phyloP scores from a whole-genome alignment of 2,888 invertebrate genomes.

The Eurytoma californica region DNA sequence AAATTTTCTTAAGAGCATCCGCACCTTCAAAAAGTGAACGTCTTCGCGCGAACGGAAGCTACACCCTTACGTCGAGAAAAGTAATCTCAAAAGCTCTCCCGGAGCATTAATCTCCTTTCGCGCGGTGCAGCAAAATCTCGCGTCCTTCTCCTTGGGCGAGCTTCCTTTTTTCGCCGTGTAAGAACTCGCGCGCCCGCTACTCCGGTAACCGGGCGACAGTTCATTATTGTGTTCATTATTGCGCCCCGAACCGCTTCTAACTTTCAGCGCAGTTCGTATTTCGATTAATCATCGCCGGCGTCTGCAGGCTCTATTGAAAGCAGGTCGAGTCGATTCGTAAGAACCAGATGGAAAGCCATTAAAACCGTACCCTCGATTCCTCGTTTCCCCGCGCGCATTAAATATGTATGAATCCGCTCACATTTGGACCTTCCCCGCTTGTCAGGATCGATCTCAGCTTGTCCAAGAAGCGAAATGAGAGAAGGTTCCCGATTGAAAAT shows the following conservation, averaged over 20 bases:
- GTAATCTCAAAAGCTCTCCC: constrained; percentile 47
- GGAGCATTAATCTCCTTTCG: constrained; percentile 37
- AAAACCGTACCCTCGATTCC: not conserved
- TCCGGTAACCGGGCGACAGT: no score
- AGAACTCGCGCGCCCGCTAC: not conserved
- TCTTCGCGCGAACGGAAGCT: not conserved
- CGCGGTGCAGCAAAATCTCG: constrained; percentile 8
- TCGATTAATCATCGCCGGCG: not conserved
- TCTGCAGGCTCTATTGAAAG: not conserved
- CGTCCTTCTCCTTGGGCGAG: not conserved
- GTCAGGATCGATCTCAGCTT: constrained; percentile 17
- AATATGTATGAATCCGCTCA: constrained; percentile 29
- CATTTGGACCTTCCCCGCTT: not conserved
- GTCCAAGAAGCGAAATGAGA: constrained; percentile 6
- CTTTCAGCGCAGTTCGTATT: no score
- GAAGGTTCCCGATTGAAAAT: constrained; percentile 30
- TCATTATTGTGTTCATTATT: no score
- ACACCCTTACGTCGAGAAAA: constrained; percentile 18
- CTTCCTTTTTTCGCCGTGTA: not conserved
- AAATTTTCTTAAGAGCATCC: constrained; percentile 51
- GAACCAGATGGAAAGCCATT: constrained; percentile 4
- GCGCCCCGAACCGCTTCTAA: no score
- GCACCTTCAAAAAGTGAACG: constrained; percentile 49
- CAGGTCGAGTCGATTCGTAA: not conserved
- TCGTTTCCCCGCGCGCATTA: constrained; percentile 1